phyloP scores from a whole-genome alignment of 1,140 invertebrate genomes.

The Drosophila bipectinata region DNA sequence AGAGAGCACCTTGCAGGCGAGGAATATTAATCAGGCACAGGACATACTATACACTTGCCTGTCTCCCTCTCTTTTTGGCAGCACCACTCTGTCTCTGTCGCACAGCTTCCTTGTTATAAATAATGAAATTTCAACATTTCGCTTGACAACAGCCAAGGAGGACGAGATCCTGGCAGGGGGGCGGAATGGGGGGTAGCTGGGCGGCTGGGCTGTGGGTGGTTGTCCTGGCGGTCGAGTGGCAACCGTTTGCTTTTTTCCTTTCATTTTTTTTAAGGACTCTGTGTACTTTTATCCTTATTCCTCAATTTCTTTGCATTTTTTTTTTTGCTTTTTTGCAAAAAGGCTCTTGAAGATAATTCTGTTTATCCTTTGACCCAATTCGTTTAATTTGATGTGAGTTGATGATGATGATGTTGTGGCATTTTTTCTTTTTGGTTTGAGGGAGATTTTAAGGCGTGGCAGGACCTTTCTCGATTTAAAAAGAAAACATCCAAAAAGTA shows the following conservation, averaged over 20 bases:
- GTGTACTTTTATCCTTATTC: slow-evolving; percentile 38
- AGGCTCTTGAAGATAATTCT: slow-evolving; percentile 78
- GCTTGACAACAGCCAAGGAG: slow-evolving; percentile 55
- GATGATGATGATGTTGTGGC: slow-evolving; percentile 34
- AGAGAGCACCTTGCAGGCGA: slow-evolving; percentile 67
- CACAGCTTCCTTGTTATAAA: slow-evolving; percentile 74
- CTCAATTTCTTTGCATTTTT: slow-evolving; percentile 36
- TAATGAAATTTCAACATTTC: slow-evolving; percentile 73
- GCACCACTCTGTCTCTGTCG: not conserved
- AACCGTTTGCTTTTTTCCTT: slow-evolving; percentile 62
- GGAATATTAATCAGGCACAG: slow-evolving; percentile 65
- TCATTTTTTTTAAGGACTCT: slow-evolving; percentile 42
- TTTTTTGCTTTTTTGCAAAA: slow-evolving; percentile 23
- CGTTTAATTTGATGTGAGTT: slow-evolving; percentile 63
- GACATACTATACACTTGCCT: slow-evolving; percentile 35
- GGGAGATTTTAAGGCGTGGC: slow-evolving; percentile 2
- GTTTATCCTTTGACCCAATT: slow-evolving; percentile 82
- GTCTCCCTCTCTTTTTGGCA: slow-evolving; percentile 20
- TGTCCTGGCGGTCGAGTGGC: slow-evolving; percentile 53
- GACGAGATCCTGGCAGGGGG: slow-evolving; percentile 5
- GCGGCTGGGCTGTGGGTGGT: slow-evolving; percentile 13
- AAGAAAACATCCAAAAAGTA: not conserved
- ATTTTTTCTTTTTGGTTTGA: slow-evolving; percentile 4
- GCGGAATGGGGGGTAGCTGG: slow-evolving; percentile 13
- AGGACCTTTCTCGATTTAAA: not conserved